These are phyloP conservation scores for Baryphthengus martii DNA, from an alignment of 2,113 vertebrate genomes.

Conservation along the genomic window DNA sequence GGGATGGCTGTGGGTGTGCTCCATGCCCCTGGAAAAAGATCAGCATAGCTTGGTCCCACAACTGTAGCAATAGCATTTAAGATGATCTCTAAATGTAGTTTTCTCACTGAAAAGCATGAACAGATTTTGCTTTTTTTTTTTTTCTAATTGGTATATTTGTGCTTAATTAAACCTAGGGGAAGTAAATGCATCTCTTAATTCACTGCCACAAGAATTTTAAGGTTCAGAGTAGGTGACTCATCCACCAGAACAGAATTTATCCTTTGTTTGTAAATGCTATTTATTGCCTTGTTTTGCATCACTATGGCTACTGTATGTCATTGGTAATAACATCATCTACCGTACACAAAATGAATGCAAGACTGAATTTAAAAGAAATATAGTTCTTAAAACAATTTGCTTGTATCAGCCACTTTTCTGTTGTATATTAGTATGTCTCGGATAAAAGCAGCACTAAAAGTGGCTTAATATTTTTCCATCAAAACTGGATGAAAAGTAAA, in stretches of 20 bases:
- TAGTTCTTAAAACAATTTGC: neutral
- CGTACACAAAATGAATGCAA: neutral
- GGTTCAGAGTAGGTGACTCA: slow-evolving; percentile 45
- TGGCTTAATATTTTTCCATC: neutral
- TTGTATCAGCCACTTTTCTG: neutral
- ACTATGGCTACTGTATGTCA: slow-evolving; percentile 60
- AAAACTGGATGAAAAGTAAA: neutral
- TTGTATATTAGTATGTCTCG: neutral
- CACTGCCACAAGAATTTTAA: slow-evolving; percentile 14
- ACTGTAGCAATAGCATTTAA: neutral
- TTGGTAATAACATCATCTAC: slow-evolving; percentile 4
- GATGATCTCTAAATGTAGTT: neutral
- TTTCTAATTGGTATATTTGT: neutral
- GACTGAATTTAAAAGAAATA: neutral
- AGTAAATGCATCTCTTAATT: slow-evolving; percentile 49
- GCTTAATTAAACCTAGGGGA: slow-evolving; percentile 20
- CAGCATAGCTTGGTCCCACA: neutral
- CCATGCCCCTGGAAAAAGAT: neutral
- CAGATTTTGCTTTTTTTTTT: neutral
- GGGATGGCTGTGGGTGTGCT: neutral
- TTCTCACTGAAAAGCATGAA: slow-evolving; percentile 2
- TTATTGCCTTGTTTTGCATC: slow-evolving; percentile 58
- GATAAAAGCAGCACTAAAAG: neutral
- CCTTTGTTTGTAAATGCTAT: slow-evolving; percentile 62
- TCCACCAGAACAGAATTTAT: slow-evolving; percentile 38